A percentile compares a stretch with the other conserved stretches of the same genome.
Conservation (phyloP, 2,888 invertebrate species). For the Stenchaetothrips biformis region DNA sequence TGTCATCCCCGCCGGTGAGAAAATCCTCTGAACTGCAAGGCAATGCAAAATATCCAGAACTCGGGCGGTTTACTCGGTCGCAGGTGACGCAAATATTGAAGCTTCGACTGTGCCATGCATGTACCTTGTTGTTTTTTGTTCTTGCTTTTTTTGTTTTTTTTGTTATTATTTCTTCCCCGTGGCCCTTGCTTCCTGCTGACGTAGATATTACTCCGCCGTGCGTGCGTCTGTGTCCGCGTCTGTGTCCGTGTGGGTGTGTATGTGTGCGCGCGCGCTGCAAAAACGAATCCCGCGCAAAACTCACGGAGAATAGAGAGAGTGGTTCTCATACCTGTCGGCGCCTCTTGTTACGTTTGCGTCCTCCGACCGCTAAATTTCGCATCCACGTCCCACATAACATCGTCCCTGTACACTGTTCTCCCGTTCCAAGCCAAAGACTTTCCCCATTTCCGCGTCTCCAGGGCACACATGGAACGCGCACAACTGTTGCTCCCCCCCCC, state of each 20-base stretch:
- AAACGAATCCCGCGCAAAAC: background rate
- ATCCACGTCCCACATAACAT: too few species aligned
- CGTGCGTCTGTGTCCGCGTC: background rate
- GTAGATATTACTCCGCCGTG: background rate
- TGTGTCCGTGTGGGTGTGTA: conserved; percentile 4
- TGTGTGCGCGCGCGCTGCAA: background rate
- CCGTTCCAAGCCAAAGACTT: conserved; percentile 15
- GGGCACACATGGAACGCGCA: too few species aligned
- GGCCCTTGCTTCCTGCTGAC: too few species aligned
- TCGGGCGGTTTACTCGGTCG: too few species aligned
- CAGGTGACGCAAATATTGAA: too few species aligned
- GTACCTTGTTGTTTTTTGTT: too few species aligned
- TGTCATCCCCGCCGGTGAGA: background rate
- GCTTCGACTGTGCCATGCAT: too few species aligned
- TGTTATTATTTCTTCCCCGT: too few species aligned
- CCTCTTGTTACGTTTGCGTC: background rate
- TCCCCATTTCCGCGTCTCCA: conserved; percentile 1
- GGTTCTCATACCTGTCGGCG: background rate
- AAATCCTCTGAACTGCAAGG: too few species aligned
- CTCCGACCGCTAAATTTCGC: background rate
- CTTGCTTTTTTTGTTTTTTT: too few species aligned
- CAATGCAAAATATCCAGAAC: too few species aligned
- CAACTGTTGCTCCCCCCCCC: too few species aligned
- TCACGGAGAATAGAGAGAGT: background rate
- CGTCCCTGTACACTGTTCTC: background rate